phyloP scores from a whole-genome alignment of 2,113 vertebrate genomes.

The Aegypius monachus region DNA sequence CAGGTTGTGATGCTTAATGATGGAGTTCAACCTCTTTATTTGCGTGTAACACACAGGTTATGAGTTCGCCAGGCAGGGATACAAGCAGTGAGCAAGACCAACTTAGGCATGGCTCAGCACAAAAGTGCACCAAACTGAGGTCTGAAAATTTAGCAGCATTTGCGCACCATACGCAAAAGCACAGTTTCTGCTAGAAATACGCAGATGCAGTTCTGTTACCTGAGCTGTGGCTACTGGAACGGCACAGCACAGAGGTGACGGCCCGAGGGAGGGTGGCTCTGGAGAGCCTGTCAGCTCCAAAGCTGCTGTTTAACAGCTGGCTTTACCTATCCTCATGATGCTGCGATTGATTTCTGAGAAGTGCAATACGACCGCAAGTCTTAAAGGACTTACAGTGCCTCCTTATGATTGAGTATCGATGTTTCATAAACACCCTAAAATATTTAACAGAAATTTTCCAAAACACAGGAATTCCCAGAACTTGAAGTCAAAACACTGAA shows the following conservation, averaged over 20 bases:
- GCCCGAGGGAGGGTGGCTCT: background rate
- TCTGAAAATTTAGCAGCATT: background rate
- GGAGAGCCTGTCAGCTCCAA: background rate
- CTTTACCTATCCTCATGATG: background rate
- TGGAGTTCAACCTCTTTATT: background rate
- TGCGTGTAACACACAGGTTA: fast-evolving
- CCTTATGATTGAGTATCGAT: background rate
- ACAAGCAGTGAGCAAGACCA: background rate
- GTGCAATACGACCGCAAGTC: background rate
- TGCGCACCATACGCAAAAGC: background rate
- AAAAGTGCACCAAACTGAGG: background rate
- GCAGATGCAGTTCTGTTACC: background rate
- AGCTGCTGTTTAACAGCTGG: background rate
- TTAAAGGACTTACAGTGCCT: fast-evolving
- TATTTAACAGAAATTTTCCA: background rate
- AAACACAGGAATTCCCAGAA: background rate
- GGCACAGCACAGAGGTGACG: background rate
- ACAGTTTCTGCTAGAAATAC: background rate
- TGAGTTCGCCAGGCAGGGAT: background rate
- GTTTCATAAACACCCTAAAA: background rate
- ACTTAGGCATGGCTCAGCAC: background rate
- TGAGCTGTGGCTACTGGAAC: background rate
- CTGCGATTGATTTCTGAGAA: background rate
- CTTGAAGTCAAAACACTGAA: background rate
- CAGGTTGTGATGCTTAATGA: background rate